Evolutionary conservation across 1,140 invertebrate species (phyloP), one percentile per base, ranked within the genome.

Genomic region (Drosophila navojoa): DNA sequence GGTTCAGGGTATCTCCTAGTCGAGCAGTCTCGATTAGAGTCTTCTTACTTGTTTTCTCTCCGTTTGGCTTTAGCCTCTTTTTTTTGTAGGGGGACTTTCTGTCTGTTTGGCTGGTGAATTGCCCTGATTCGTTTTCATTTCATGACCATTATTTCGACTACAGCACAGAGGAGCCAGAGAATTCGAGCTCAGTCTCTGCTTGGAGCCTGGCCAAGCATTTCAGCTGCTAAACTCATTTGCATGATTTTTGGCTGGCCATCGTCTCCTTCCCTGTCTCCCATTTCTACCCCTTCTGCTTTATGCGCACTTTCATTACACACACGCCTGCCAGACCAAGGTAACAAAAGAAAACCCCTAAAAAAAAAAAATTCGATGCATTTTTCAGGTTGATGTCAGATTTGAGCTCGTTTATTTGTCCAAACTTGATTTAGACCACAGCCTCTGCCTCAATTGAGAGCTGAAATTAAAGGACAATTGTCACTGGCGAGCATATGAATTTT

Each of bases 191-290:
- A 10, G 22, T 22, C 45, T 70, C 58, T 22, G 11, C 19, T n/a
- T 13, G 11, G 22, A 16, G 38, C 42, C n/a, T 64, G 49, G 68
- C 22, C 61, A 66, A 74, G 64, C 50, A 76, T 69, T 81, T 62
- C 59, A 69, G 76, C 52, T 55, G 59, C 73, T 70, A 87, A 84
- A 79, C 79, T 89, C 79, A 89, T 89, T 87, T 89, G 76, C 82
- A 87, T 87, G 84, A 89, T 79, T 89, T 87, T 67, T 55, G 66
- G 40, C 38, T 52, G 59, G 5, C 2, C 42, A 38, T 38, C 32
- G 32, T 4, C 35, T 38, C 35, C 35, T 35, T 7, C 35, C 19
- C 19, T 22, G 2, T 22, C 1, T 22, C 19, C 19, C 2, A 3
- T 2, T 1, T 11, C 16, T 25, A 22, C 53, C 29, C 29, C 45